These are phyloP conservation scores for Lithobates sylvaticus DNA, from an alignment of 2,797 vertebrate genomes.

Conservation along the genomic window DNA sequence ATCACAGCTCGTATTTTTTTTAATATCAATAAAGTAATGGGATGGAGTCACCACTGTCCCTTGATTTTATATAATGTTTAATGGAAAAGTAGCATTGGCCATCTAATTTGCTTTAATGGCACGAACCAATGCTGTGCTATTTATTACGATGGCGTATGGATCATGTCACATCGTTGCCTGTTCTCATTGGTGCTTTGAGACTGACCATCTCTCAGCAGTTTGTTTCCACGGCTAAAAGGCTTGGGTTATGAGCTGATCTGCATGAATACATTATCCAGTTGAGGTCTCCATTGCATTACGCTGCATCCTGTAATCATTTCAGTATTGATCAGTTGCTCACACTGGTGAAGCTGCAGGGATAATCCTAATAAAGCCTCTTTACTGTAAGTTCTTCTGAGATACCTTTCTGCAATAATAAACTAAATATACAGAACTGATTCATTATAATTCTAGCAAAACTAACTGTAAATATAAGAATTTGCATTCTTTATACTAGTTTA, in stretches of 20 bases:
- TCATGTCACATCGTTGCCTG: slow-evolving; percentile 39
- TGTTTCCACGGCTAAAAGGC: slow-evolving; percentile 47
- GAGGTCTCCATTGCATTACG: slow-evolving; percentile 57
- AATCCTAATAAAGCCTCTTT: slow-evolving; percentile 24
- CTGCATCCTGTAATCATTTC: slow-evolving; percentile 60
- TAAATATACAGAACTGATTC: slow-evolving; percentile 3
- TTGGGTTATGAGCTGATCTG: slow-evolving; percentile 57
- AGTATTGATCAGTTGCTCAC: slow-evolving; percentile 57
- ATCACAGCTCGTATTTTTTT: not conserved
- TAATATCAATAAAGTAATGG: not conserved
- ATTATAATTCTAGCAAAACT: not conserved
- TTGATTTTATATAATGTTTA: slow-evolving; percentile 4
- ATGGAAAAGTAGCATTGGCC: slow-evolving; percentile 3
- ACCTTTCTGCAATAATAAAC: not conserved
- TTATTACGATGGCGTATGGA: slow-evolving; percentile 52
- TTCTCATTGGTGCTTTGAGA: slow-evolving; percentile 53
- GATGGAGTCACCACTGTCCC: not conserved
- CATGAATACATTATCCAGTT: slow-evolving; percentile 62
- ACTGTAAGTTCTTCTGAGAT: not conserved
- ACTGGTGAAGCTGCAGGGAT: slow-evolving; percentile 43
- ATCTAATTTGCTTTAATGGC: slow-evolving; percentile 40
- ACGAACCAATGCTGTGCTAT: slow-evolving; percentile 30
- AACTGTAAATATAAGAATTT: not conserved
- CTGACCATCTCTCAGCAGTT: slow-evolving; percentile 59
- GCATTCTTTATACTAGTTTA: slow-evolving; percentile 7